Evolutionary conservation across 2,113 vertebrate species (phyloP).

Genomic region (Hippocampus comes): DNA sequence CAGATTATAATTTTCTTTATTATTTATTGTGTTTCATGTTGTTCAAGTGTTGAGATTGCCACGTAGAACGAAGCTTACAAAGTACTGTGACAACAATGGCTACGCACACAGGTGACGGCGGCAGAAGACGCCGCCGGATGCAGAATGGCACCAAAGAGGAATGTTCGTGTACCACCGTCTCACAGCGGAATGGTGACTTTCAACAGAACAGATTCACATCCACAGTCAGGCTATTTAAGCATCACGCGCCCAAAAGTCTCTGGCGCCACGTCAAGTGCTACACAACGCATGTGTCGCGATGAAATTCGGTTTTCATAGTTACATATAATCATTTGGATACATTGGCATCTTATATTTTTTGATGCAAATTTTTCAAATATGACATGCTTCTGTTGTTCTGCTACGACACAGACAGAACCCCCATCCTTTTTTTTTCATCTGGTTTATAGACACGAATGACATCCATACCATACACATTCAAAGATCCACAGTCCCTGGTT

Average conservation of each 20-base stretch:
- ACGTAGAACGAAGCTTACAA: slow-evolving; percentile 56
- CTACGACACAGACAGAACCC: slow-evolving; percentile 3
- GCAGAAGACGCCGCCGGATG: slow-evolving; percentile 46
- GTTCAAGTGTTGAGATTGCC: slow-evolving; percentile 37
- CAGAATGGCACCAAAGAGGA: slow-evolving; percentile 22
- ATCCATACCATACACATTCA: slow-evolving; percentile 31
- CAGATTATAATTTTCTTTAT: neutral
- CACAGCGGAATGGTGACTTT: slow-evolving; percentile 34
- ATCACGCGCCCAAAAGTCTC: slow-evolving; percentile 10
- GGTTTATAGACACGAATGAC: slow-evolving; percentile 36
- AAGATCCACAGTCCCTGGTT: slow-evolving; percentile 24
- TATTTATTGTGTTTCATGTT: slow-evolving; percentile 49
- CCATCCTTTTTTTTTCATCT: slow-evolving; percentile 6
- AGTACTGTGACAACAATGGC: slow-evolving; percentile 53
- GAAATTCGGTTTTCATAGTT: slow-evolving; percentile 17
- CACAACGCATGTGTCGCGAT: slow-evolving; percentile 23
- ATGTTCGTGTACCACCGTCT: slow-evolving; percentile 14
- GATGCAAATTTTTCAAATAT: slow-evolving; percentile 20
- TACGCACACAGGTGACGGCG: slow-evolving; percentile 40
- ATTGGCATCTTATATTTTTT: slow-evolving; percentile 26
- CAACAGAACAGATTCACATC: slow-evolving; percentile 34
- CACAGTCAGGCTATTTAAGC: slow-evolving; percentile 33
- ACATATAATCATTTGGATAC: slow-evolving; percentile 33
- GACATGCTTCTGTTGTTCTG: slow-evolving; percentile 31
- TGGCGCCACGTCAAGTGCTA: slow-evolving; percentile 14